phyloP scores from a whole-genome alignment of 1,140 invertebrate species.

The Tetramorium parvispinum region DNA sequence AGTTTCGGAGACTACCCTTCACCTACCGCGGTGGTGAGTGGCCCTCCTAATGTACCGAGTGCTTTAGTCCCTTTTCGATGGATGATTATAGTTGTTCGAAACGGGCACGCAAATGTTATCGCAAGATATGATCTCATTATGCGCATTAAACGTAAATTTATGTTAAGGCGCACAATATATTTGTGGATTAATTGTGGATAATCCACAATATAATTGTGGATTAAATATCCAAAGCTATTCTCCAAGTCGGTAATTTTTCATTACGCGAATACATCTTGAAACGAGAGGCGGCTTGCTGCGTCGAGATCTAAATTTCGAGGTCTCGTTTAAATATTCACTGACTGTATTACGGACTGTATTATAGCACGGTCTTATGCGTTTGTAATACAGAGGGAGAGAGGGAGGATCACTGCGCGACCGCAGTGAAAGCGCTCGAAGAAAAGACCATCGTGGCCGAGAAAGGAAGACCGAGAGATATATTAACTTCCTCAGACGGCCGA shows the following conservation, averaged over 20 bases:
- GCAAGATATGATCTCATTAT: slow-evolving; percentile 14
- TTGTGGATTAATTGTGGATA: slow-evolving; percentile 14
- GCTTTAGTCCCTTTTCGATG: slow-evolving; percentile 3
- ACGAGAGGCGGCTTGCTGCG: background rate
- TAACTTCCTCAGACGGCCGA: background rate
- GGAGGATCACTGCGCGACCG: background rate
- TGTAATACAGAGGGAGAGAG: background rate
- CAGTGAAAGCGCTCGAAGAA: background rate
- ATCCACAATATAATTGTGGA: background rate
- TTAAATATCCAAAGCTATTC: slow-evolving; percentile 27
- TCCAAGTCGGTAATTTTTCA: background rate
- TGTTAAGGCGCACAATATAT: background rate
- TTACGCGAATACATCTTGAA: slow-evolving; percentile 12
- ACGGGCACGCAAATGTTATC: slow-evolving; percentile 11
- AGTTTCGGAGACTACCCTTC: slow-evolving; percentile 42
- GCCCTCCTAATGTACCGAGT: slow-evolving; percentile 34
- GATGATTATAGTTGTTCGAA: background rate
- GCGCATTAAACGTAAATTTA: slow-evolving; percentile 30
- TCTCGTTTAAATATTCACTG: slow-evolving; percentile 59
- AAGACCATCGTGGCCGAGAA: background rate
- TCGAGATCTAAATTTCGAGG: slow-evolving; percentile 38
- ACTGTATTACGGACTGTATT: slow-evolving; percentile 23
- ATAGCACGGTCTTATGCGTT: background rate
- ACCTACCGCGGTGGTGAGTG: background rate
- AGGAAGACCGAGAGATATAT: slow-evolving; percentile 44